Base-by-base conservation (phyloP, 2,888 invertebrate genomes). In the Chrysotoxum bicinctum region DNA sequence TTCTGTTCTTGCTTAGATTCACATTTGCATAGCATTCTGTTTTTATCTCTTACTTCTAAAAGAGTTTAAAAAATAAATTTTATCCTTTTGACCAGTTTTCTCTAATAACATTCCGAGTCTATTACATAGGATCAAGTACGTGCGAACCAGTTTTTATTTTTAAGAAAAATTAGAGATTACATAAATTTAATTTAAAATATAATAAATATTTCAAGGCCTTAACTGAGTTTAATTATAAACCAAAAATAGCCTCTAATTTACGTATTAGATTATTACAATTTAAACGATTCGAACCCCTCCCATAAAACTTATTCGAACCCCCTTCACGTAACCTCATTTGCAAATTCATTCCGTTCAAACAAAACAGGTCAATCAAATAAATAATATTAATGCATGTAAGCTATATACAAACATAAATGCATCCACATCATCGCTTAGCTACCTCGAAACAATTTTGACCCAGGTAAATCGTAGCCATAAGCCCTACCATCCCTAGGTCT, bases 321-420 rank as follows among this genome's bases (percentile, higher is more conserved):
- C 56, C 19, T 35, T 19, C 35, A 19, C 9, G 21, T 58, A 58
- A 14, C 10, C 52, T 26, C 35, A 30, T 45, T 32, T 35, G 14
- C 21, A 19, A 64, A 23, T 23, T 68, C 26, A 62, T 54, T 37
- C 37, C 52, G 40, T 64, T 48, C 48, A 48, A 16, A 58, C 56
- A 50, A 66, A 66, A 19, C 35, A 66, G 64, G 56, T 76, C 76
- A 70, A 30, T 64, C 50, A 62, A 78, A 48, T 50, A 48, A 60
- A 19, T 60, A 37, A 45, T 60, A 23, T 6, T 21, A 23, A 32
- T n/a, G 58, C 40, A 32, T 26, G 43, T 8, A 54, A 10, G 14
- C 1, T 19, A 35, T 10, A n/a, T 12, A 12, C 32, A 32, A 1
- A n/a, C 0, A 43, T n/a, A 23, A 23, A 70, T 56, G 43, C 16